These are phyloP conservation scores for Gymnodraco acuticeps DNA, from an alignment of 2,797 vertebrate genomes.

Conservation along the genomic window DNA sequence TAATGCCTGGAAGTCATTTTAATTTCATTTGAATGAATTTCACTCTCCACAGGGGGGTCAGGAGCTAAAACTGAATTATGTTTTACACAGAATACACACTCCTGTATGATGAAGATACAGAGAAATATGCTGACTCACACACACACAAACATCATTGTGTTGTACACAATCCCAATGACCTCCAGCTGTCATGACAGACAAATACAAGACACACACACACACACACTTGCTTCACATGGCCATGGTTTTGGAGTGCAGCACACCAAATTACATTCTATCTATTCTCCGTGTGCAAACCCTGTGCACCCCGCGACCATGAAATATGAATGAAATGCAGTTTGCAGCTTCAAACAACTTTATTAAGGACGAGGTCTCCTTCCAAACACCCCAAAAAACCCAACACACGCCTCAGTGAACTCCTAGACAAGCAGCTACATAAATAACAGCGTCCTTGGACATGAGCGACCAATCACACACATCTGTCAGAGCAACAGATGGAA, in stretches of 20 bases:
- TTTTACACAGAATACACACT: constrained; percentile 7
- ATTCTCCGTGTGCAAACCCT: constrained; percentile 43
- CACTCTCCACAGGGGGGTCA: neutral
- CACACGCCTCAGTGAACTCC: constrained; percentile 1
- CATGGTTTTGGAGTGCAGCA: constrained; percentile 46
- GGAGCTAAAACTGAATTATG: constrained; percentile 14
- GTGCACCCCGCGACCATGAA: constrained; percentile 55
- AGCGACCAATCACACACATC: constrained; percentile 36
- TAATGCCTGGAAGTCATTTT: constrained; percentile 14
- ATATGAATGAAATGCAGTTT: constrained; percentile 76
- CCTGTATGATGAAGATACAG: constrained; percentile 17
- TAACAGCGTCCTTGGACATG: constrained; percentile 48
- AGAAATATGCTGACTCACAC: constrained; percentile 28
- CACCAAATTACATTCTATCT: constrained; percentile 46
- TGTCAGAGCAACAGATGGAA: constrained; percentile 5
- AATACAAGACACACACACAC: constrained; percentile 26
- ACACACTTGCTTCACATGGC: constrained; percentile 17
- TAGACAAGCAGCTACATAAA: constrained; percentile 1
- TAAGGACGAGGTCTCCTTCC: constrained; percentile 64
- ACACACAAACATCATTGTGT: constrained; percentile 8
- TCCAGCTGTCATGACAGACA: constrained; percentile 54
- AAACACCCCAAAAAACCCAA: neutral
- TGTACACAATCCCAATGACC: constrained; percentile 37
- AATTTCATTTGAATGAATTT: constrained; percentile 19
- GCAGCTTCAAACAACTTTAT: constrained; percentile 66